Evolutionary conservation across 2,888 invertebrate genomes (phyloP), one percentile per base, ranked within the genome.

Genomic region (Ophion obscuratus): DNA sequence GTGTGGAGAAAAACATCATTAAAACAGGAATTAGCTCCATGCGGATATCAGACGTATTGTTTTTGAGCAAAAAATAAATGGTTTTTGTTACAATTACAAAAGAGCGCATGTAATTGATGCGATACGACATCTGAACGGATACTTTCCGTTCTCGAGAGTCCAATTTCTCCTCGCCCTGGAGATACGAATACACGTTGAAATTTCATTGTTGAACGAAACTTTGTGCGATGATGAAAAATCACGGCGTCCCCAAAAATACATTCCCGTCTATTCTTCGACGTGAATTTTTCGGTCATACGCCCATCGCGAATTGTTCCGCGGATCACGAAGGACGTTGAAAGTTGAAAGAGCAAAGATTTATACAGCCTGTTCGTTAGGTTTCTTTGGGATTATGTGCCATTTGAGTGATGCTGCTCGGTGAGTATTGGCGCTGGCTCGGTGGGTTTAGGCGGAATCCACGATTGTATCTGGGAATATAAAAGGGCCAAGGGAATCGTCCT

Each of bases 401-500:
- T 57, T 47, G 68, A 78, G 57, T 47, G 57, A 59, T 57, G 36
- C 14, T 81, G 27, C 62, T 77, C 5, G 27, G 61, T 36, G 70
- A 53, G 70, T 40, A 31, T 36, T 44, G 61, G 47, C 44, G 62
- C 47, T 64, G 40, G 62, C 57, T 59, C 7, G 44, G 24, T 68
- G 44, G 61, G 67, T 68, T 75, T 76, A 75, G 27, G 47, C n/a
- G 57, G 80, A 81, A 83, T 83, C 47, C 64, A 53, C 67, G 76
- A 80, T 81, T 83, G 76, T 73, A 64, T 86, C 73, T 62, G 62
- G 64, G 40, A 85, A 79, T 76, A 79, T 64, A 82, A 85, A 85
- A 82, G 64, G 64, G 79, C 75, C 61, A 47, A 82, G 79, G 75
- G 78, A 85, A 70, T 79, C 75, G 82, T 85, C 36, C 44, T 67